Conservation (phyloP, 2,797 vertebrate species). For the Thalassophryne amazonica region DNA sequence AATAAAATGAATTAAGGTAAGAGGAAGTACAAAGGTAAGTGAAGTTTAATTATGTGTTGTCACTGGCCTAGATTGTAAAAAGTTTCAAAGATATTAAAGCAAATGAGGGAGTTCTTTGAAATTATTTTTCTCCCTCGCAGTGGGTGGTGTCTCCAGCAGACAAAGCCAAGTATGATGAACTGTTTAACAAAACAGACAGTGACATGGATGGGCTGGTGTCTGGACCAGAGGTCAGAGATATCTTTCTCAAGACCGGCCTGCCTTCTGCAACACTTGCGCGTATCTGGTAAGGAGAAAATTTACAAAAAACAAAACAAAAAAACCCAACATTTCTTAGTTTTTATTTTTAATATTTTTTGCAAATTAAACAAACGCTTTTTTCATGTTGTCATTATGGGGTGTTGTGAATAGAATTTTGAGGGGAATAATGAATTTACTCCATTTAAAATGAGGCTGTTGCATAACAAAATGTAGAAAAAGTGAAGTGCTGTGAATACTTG, state of each 20-base stretch:
- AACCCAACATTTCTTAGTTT: too few species aligned
- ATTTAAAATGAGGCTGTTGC: too few species aligned
- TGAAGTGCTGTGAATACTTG: too few species aligned
- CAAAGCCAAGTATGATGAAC: slow-evolving; percentile 93
- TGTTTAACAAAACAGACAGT: slow-evolving; percentile 91
- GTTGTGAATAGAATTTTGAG: too few species aligned
- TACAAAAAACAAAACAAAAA: too few species aligned
- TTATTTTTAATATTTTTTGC: too few species aligned
- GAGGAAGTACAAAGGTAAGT: slow-evolving; percentile 40
- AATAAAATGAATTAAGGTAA: slow-evolving; percentile 56
- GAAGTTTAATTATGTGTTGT: neutral
- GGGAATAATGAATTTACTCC: too few species aligned
- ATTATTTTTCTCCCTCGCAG: slow-evolving; percentile 60
- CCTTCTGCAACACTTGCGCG: slow-evolving; percentile 90
- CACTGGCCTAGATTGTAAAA: neutral
- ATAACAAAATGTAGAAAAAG: too few species aligned
- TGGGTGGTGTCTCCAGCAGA: slow-evolving; percentile 93
- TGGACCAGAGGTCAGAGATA: slow-evolving; percentile 92
- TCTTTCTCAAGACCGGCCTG: slow-evolving; percentile 95
- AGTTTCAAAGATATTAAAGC: neutral
- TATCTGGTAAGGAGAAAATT: slow-evolving; percentile 88
- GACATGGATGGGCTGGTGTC: slow-evolving; percentile 97
- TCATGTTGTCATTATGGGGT: too few species aligned
- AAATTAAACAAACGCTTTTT: too few species aligned
- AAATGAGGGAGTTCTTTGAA: neutral